Conservation (phyloP, 2,797 vertebrate genomes). For the Onychomys leucogaster region DNA sequence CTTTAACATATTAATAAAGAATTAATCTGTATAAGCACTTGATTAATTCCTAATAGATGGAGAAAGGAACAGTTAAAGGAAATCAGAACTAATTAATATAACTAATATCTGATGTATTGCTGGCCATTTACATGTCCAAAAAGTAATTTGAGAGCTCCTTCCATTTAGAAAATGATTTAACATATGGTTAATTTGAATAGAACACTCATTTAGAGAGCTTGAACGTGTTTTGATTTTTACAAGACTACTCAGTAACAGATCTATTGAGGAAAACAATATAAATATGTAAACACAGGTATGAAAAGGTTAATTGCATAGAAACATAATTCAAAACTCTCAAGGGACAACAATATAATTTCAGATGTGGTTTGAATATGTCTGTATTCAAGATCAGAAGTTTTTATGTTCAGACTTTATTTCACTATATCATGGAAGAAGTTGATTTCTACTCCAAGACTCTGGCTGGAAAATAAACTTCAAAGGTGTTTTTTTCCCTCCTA, state of each 20-base stretch:
- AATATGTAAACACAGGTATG: conserved; percentile 25
- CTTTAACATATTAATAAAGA: conserved; percentile 51
- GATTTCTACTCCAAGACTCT: background rate
- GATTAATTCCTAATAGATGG: conserved; percentile 48
- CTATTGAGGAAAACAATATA: conserved; percentile 15
- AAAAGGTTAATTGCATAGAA: conserved; percentile 43
- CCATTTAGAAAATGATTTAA: conserved; percentile 53
- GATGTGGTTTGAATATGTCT: conserved; percentile 40
- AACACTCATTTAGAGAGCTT: background rate
- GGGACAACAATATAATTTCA: conserved; percentile 27
- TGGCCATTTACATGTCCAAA: conserved; percentile 16
- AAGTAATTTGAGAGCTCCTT: conserved; percentile 4
- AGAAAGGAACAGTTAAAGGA: conserved; percentile 48
- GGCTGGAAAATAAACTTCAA: background rate
- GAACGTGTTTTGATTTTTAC: conserved; percentile 52
- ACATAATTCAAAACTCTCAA: conserved; percentile 1
- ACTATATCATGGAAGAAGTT: conserved; percentile 2
- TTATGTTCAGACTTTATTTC: background rate
- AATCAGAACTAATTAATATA: conserved; percentile 33
- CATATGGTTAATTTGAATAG: conserved; percentile 49
- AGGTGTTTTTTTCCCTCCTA: background rate
- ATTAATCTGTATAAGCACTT: conserved; percentile 29
- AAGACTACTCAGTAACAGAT: background rate
- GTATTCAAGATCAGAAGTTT: conserved; percentile 29
- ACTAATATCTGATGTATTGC: background rate